These are phyloP conservation scores for Aphodius granarius DNA, from an alignment of 2,888 invertebrate species.

Conservation along the genomic window DNA sequence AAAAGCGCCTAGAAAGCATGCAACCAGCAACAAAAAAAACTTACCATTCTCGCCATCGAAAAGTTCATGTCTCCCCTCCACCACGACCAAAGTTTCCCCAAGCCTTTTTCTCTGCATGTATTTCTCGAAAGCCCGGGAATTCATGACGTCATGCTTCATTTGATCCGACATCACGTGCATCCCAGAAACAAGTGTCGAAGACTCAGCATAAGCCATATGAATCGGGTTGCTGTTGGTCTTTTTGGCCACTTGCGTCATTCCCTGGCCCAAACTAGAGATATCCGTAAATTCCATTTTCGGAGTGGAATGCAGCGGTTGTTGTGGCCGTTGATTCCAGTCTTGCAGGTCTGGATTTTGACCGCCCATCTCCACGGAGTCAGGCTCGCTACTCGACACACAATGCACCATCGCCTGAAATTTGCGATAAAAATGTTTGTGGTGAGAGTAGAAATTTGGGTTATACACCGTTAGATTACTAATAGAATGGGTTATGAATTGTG, in stretches of 20 bases:
- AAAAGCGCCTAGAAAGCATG: slow-evolving; percentile 13
- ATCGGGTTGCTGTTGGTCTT: slow-evolving; percentile 45
- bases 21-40: slow-evolving; percentile 27
- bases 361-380: slow-evolving; percentile 63
- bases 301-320: slow-evolving; percentile 30
- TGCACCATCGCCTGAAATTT: slow-evolving; percentile 74
- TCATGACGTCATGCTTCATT: slow-evolving; percentile 46
- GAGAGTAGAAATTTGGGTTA: too few species aligned
- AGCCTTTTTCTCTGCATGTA: slow-evolving; percentile 46
- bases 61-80: slow-evolving; percentile 51
- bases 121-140: slow-evolving; percentile 50
- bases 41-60: slow-evolving; percentile 50
- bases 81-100: slow-evolving; percentile 50
- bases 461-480: too few species aligned
- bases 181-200: slow-evolving; percentile 47
- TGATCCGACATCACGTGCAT: slow-evolving; percentile 48
- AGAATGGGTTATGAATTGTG: too few species aligned
- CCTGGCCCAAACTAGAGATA: slow-evolving; percentile 40
- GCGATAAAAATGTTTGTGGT: slow-evolving; percentile 7
- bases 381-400: slow-evolving; percentile 85
- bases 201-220: slow-evolving; percentile 49
- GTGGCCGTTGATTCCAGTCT: slow-evolving; percentile 45
- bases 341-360: slow-evolving; percentile 43
- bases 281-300: slow-evolving; percentile 47
- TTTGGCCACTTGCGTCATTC: slow-evolving; percentile 40